Percentiles rank a stretch among this genome's conserved stretches.
Conservation (phyloP, 1,140 invertebrate species). For the Periplaneta americana region DNA sequence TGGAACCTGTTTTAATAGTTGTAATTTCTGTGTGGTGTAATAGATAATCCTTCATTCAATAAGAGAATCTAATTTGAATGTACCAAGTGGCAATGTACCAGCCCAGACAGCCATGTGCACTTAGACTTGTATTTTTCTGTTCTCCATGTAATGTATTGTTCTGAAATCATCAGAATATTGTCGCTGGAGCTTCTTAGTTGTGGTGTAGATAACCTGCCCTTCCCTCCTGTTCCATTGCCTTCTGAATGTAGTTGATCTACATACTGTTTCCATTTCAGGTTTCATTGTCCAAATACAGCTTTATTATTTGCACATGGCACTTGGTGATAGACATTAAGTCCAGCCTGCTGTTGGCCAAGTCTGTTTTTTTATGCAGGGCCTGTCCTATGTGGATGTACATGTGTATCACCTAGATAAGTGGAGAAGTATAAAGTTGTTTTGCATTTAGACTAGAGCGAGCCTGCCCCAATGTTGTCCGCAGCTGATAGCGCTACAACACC, state of each 20-base stretch:
- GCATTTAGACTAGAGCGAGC: neutral
- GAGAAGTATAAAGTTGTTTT: neutral
- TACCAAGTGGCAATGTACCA: neutral
- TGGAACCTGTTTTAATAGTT: no score
- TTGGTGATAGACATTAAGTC: neutral
- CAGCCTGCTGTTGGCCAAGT: neutral
- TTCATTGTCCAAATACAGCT: neutral
- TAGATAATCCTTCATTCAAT: no score
- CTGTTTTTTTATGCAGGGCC: neutral
- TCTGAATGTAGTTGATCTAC: neutral
- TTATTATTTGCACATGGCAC: neutral
- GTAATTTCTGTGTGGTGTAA: no score
- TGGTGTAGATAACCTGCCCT: neutral
- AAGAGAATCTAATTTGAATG: no score
- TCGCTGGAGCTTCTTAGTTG: neutral
- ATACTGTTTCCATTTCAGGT: neutral
- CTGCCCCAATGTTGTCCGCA: neutral
- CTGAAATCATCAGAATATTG: no score
- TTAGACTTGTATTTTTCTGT: neutral
- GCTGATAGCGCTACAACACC: neutral
- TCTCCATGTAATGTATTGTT: neutral
- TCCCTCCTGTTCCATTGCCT: neutral
- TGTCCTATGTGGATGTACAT: neutral
- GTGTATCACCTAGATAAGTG: neutral
- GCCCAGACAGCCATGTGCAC: neutral